Evolutionary conservation across 2,797 vertebrate species (phyloP).

Genomic region (Telmatherina bonti): DNA sequence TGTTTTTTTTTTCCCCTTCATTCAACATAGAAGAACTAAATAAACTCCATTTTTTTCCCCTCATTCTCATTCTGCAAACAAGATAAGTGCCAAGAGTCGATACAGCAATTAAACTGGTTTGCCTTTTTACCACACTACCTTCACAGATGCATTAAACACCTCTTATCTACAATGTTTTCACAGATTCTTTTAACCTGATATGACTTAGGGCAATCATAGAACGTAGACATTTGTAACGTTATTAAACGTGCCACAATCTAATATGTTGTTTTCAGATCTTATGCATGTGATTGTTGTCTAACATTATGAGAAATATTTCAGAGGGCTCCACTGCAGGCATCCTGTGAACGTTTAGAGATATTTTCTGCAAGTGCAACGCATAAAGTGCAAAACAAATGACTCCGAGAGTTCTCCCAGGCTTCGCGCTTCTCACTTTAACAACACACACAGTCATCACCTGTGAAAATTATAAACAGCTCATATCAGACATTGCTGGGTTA

Average conservation of each 20-base stretch:
- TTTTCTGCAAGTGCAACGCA: constrained; percentile 10
- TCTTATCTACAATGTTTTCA: neutral
- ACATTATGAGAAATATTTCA: constrained; percentile 1
- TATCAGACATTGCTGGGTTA: too few species aligned
- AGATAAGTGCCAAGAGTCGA: neutral
- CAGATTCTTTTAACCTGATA: too few species aligned
- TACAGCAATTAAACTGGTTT: neutral
- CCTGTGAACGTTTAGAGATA: neutral
- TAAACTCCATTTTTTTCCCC: neutral
- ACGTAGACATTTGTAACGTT: too few species aligned
- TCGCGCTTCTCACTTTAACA: neutral
- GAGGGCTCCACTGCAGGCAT: too few species aligned
- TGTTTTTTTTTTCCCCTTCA: neutral
- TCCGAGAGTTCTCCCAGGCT: too few species aligned
- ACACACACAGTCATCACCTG: neutral
- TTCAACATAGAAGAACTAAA: neutral
- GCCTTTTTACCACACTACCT: neutral
- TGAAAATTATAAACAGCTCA: constrained; percentile 7
- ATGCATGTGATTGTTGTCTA: neutral
- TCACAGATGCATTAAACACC: constrained; percentile 7
- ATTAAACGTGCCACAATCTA: too few species aligned
- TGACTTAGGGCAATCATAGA: too few species aligned
- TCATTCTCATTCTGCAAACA: neutral
- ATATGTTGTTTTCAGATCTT: too few species aligned
- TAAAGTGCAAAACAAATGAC: too few species aligned